phyloP scores from a whole-genome alignment of 92 coral and sea anemone species.

The Diadumene lineata region DNA sequence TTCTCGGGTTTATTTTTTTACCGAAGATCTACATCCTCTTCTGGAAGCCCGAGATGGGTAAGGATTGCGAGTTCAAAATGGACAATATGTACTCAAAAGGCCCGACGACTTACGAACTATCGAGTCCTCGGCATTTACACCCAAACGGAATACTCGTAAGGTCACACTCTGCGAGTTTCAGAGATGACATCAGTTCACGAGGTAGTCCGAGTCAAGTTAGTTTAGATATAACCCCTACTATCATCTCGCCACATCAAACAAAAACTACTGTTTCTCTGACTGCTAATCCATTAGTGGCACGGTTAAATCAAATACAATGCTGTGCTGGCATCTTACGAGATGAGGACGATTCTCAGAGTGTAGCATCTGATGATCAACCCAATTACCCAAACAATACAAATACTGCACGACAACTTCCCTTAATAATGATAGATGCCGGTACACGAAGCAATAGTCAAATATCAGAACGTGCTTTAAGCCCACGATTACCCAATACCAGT shows the following conservation, averaged over 20 bases:
- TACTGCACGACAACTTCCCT: slow-evolving; percentile 11
- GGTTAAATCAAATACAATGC: background rate
- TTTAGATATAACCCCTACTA: slow-evolving; percentile 1
- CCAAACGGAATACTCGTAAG: slow-evolving; percentile 13
- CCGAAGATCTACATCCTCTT: slow-evolving; percentile 61
- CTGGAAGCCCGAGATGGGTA: slow-evolving; percentile 52
- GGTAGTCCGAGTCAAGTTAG: slow-evolving; percentile 24
- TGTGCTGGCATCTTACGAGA: slow-evolving; percentile 9
- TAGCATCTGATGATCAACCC: background rate
- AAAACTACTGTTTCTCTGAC: background rate
- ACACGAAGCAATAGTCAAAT: slow-evolving; percentile 16
- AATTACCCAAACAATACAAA: background rate
- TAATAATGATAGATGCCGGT: slow-evolving; percentile 25
- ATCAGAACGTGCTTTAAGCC: background rate
- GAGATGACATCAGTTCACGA: slow-evolving; percentile 24
- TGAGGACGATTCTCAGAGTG: background rate
- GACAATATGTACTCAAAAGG: slow-evolving; percentile 17
- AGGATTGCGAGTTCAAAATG: slow-evolving; percentile 36
- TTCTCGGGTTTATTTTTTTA: slow-evolving; percentile 58
- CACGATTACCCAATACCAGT: background rate
- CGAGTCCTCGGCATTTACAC: background rate
- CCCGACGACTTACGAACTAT: slow-evolving; percentile 14
- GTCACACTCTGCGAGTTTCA: slow-evolving; percentile 14
- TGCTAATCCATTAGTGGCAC: background rate
- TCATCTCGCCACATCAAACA: background rate